Evolutionary conservation across 2,113 vertebrate genomes (phyloP).

Genomic region (Lonchura striata): DNA sequence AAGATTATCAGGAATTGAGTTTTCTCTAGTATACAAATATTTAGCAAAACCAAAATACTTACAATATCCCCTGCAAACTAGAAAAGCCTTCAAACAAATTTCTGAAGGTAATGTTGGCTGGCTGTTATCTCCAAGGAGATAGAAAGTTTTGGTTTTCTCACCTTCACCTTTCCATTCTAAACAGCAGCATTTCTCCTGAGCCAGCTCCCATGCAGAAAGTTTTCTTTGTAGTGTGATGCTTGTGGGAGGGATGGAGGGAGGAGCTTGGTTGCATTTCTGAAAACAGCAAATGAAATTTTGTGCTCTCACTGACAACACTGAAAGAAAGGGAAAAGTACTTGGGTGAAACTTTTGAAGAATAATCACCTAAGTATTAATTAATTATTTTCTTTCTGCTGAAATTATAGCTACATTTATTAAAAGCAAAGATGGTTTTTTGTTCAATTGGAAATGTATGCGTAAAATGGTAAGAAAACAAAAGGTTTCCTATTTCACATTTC

Average conservation of each 20-base stretch:
- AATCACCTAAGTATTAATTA: conserved; percentile 26
- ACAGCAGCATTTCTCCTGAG: neutral
- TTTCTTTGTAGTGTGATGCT: conserved; percentile 5
- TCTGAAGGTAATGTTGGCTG: neutral
- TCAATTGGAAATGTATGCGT: neutral
- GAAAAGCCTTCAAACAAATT: neutral
- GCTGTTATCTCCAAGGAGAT: neutral
- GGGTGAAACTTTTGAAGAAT: conserved; percentile 36
- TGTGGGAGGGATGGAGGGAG: conserved; percentile 53
- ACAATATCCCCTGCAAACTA: neutral
- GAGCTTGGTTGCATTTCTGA: conserved; percentile 10
- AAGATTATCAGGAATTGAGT: neutral
- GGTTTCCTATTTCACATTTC: neutral
- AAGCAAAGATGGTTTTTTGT: conserved; percentile 6
- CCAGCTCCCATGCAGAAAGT: neutral
- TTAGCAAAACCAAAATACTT: neutral
- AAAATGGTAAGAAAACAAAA: neutral
- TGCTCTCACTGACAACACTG: conserved; percentile 35
- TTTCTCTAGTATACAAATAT: neutral
- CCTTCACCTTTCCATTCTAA: neutral
- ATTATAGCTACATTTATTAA: conserved; percentile 38
- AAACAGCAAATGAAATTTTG: conserved; percentile 49
- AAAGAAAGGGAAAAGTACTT: conserved; percentile 27
- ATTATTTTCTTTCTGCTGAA: conserved; percentile 57
- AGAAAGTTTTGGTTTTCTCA: neutral